Base-by-base conservation (phyloP, 2,797 vertebrate genomes). In the Gymnothorax reevesii region DNA sequence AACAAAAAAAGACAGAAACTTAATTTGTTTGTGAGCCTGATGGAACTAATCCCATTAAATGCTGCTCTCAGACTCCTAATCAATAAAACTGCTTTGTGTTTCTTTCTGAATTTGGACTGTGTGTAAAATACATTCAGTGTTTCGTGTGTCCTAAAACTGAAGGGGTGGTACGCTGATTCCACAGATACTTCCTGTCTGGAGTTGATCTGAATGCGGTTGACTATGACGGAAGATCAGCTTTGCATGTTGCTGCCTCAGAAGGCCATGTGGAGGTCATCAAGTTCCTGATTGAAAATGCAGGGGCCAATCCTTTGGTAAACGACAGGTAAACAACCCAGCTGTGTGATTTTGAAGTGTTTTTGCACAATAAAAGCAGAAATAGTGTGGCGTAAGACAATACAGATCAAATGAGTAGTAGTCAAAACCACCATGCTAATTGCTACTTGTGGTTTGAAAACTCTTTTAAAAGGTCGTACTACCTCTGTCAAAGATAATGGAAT, bases 141-240 rank as follows among this genome's bases (percentile, higher is more conserved):
- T 73, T 33, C 33, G 33, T 33, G 15, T 9, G 27, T 69, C 66
- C n/a, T 69, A 0, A 69, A 84, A 12, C 10, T 57, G n/a, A 85
- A 77, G 49, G 62, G 83, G 55, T 86, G 73, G 89, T 64, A 85
- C 84, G 5, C 25, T 89, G 85, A 88, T 82, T 88, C 55, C 75
- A 55, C 89, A 95, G 95, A 90, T 94, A 94, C 88, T 93, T 94
- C 90, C 91, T 95, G 87, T 94, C 93, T 0, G 94, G 93, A 71
- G 92, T 90, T n/a, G 93, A 95, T 25, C 89, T 95, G 1, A 94
- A 95, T 15, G 90, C 91, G 0, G 93, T 95, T 8, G 95, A 95
- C 90, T 95, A 95, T 17, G 94, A 95, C 25, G 94, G 94, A 60
- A 91, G 94, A 52, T 93, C 94, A 2, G 94, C 94, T 7, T 90